phyloP scores from a whole-genome alignment of 2,888 invertebrate genomes.

The Archaeoteleia sp. region DNA sequence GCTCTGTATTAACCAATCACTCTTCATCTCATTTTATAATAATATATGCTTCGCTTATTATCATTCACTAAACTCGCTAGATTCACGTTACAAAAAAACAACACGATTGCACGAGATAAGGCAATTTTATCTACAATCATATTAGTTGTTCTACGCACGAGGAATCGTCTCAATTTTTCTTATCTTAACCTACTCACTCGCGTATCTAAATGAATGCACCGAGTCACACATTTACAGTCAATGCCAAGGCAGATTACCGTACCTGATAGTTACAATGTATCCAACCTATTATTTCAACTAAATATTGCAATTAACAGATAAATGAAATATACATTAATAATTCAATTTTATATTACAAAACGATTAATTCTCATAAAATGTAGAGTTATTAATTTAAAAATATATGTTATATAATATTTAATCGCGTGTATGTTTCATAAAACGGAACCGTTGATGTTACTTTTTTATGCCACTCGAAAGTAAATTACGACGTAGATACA shows the following conservation, averaged over 20 bases:
- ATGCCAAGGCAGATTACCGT: slow-evolving; percentile 53
- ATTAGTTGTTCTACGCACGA: slow-evolving; percentile 39
- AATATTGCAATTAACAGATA: slow-evolving; percentile 12
- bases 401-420: background rate
- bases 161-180: slow-evolving; percentile 46
- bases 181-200: slow-evolving; percentile 44
- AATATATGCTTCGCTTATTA: slow-evolving; percentile 15
- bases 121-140: slow-evolving; percentile 36
- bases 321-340: background rate
- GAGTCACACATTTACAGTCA: slow-evolving; percentile 49
- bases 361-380: background rate
- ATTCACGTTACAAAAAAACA: slow-evolving; percentile 33
- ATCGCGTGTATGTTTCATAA: slow-evolving; percentile 5
- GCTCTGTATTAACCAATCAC: too few relatives aligned
- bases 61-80: slow-evolving; percentile 34
- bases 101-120: slow-evolving; percentile 43
- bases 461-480: slow-evolving; percentile 27
- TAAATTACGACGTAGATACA: slow-evolving; percentile 32
- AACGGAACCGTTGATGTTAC: slow-evolving; percentile 37
- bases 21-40: slow-evolving; percentile 6
- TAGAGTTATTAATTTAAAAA: too few relatives aligned
- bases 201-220: slow-evolving; percentile 47
- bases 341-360: slow-evolving; percentile 1
- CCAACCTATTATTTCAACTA: slow-evolving; percentile 13
- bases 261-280: slow-evolving; percentile 35